Conservation (phyloP, 2,797 vertebrate species). For the Orestias chungarensis region DNA sequence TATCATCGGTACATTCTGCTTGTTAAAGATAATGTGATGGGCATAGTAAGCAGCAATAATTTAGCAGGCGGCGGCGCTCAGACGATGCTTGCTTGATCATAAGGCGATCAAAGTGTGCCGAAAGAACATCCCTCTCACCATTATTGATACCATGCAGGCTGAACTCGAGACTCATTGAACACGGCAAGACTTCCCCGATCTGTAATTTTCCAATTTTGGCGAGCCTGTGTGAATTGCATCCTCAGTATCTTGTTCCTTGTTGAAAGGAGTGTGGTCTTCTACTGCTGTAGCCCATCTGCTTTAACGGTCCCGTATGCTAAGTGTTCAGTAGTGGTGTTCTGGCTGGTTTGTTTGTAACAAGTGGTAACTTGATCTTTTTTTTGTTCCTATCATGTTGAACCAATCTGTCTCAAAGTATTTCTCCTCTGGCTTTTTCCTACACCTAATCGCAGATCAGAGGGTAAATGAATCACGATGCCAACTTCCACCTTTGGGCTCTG, state of each 20-base stretch:
- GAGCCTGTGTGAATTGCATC: neutral
- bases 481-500: neutral
- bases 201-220: neutral
- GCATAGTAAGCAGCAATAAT: neutral
- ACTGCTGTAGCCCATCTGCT: neutral
- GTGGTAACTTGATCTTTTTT: neutral
- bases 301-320: neutral
- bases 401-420: neutral
- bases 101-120: neutral
- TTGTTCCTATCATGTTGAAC: neutral
- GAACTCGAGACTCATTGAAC: neutral
- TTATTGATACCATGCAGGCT: neutral
- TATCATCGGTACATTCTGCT: too few relatives aligned
- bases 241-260: neutral
- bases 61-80: neutral
- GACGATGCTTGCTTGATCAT: neutral
- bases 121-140: neutral
- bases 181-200: neutral
- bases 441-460: neutral
- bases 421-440: neutral
- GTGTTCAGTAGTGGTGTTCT: neutral
- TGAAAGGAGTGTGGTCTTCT: neutral
- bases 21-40: neutral
- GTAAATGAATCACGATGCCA: neutral
- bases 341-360: neutral